Percentiles rank a stretch among this genome's conserved stretches.
Evolutionary conservation across 2,113 vertebrate species (phyloP).

Genomic region (Takifugu flavidus): DNA sequence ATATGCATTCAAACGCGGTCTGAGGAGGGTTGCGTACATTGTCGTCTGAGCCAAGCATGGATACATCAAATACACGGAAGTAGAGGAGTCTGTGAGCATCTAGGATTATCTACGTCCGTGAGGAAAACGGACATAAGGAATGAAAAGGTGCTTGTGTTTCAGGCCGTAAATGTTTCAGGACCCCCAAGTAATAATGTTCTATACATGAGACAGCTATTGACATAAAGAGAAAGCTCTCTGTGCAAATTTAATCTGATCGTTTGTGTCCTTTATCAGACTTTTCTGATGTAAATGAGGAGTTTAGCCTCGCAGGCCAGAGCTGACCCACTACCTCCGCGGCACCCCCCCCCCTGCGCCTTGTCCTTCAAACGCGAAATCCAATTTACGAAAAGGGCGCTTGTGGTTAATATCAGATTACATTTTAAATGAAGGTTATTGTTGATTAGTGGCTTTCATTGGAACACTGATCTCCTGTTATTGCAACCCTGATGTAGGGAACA

Average conservation of each 20-base stretch:
- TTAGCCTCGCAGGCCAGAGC: slow-evolving; percentile 8
- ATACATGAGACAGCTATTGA: too few relatives aligned
- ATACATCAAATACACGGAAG: slow-evolving; percentile 20
- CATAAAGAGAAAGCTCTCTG: too few relatives aligned
- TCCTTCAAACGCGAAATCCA: slow-evolving; percentile 66
- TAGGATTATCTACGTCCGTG: neutral
- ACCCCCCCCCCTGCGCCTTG: slow-evolving; percentile 7
- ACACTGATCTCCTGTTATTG: slow-evolving; percentile 57
- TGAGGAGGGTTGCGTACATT: slow-evolving; percentile 10
- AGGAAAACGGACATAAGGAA: too few relatives aligned
- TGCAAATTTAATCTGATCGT: too few relatives aligned
- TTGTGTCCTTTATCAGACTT: neutral
- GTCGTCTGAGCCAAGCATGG: slow-evolving; percentile 15
- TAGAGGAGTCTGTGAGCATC: too few relatives aligned
- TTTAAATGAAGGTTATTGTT: slow-evolving; percentile 69
- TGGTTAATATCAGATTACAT: slow-evolving; percentile 61
- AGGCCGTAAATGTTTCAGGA: too few relatives aligned
- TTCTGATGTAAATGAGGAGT: slow-evolving; percentile 19
- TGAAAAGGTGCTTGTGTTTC: too few relatives aligned
- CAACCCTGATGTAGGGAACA: slow-evolving; percentile 26
- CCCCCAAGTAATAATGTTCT: too few relatives aligned
- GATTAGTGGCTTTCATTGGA: slow-evolving; percentile 68
- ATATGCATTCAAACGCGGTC: slow-evolving; percentile 5
- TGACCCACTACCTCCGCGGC: slow-evolving; percentile 15
- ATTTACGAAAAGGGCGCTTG: slow-evolving; percentile 54